phyloP scores from a whole-genome alignment of 2,113 vertebrate genomes.

The Phasianus colchicus region DNA sequence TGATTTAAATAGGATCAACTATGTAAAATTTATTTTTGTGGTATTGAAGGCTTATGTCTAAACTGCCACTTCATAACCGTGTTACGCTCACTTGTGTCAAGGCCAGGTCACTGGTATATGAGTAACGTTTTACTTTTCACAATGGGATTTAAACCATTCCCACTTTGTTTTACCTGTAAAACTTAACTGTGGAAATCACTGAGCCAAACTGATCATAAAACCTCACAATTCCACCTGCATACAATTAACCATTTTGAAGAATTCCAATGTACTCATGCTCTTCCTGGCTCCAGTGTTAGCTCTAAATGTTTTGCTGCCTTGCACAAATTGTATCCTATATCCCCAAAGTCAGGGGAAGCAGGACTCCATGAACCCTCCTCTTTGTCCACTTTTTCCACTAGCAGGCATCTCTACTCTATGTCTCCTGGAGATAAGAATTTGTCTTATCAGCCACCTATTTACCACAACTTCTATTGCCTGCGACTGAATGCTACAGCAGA shows the following conservation, averaged over 20 bases:
- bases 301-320: background rate
- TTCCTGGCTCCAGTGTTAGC: background rate
- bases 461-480: background rate
- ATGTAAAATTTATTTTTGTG: background rate
- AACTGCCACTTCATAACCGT: background rate
- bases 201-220: background rate
- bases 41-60: background rate
- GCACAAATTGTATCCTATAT: constrained; percentile 4
- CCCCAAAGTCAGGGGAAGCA: background rate
- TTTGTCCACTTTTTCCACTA: background rate
- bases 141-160: background rate
- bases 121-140: background rate
- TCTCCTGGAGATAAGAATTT: background rate
- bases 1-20: background rate
- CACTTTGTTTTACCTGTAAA: background rate
- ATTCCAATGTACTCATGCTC: background rate
- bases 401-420: background rate
- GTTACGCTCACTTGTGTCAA: background rate
- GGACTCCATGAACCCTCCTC: background rate
- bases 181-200: background rate
- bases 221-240: background rate
- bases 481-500: background rate
- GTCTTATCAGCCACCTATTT: background rate
- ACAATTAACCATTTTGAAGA: background rate
- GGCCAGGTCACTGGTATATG: background rate